Base-by-base conservation (phyloP, 2,888 invertebrate species). In the Platycnemis pennipes region DNA sequence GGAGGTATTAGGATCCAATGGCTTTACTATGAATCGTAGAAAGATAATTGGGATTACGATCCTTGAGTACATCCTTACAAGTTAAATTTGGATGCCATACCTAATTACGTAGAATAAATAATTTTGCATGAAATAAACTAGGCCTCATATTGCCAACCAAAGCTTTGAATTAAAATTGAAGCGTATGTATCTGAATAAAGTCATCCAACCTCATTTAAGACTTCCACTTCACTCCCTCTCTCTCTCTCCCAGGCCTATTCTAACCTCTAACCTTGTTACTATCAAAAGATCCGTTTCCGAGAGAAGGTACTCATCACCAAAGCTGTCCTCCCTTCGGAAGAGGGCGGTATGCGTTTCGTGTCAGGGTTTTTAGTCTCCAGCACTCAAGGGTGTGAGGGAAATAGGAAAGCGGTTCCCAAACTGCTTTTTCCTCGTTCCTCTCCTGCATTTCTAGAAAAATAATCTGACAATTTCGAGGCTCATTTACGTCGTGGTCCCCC, bases 391-490 rank as follows among this genome's bases (percentile, higher is more conserved):
- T 37, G 37, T 11, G 37, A 13, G 63, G 37, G 11, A 77, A 37
- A 5, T 22, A 31, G 31, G 69, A 69, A 31, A 13, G 19, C 22
- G n/a, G 13, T 7, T 8, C 37, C 77, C 1, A 8, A 11, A 16
- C 22, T 77, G n/a, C n/a, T 37, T 3, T 31, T 77, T 37, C 37
- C 37, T 77, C 13, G 13, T 37, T 77, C 37, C 77, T 37, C 16
- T 37, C 77, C 77, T 77, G 31, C 77, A 37, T 77, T 77, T 77
- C 77, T 77, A 31, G 77, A 91, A 91, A 91, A 69, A 69, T 63
- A 44, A 91, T 26, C 91, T 77, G 91, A 44, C 91, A 91, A 91
- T 91, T 91, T 91, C 91, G 91, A 63, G 91, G 56, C 91, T 91
- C 91, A 91, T 91, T 91, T 91, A 44, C 63, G 56, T 56, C 44